These are phyloP conservation scores for Nylanderia fulva DNA, from an alignment of 1,140 invertebrate species.

Conservation along the genomic window DNA sequence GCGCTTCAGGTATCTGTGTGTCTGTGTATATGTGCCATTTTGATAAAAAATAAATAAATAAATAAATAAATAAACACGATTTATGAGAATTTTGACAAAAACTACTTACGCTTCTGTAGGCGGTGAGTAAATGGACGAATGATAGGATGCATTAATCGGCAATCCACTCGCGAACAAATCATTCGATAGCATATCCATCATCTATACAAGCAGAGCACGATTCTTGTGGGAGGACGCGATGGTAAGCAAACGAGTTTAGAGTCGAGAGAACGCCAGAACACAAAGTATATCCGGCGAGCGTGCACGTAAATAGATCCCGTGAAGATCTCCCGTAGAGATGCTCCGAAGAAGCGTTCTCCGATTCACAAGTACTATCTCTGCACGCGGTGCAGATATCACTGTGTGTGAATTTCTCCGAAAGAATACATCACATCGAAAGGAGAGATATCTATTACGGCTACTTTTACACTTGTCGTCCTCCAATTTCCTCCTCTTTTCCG, in stretches of 20 bases:
- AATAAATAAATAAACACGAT: background rate
- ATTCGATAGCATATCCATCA: constrained; percentile 80
- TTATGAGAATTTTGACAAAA: background rate
- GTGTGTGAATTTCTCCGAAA: too few relatives aligned
- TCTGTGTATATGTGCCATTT: background rate
- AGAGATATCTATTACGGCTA: background rate
- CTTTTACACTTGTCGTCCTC: background rate
- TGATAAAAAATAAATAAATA: background rate
- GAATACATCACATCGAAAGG: too few relatives aligned
- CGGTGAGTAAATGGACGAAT: constrained; percentile 84
- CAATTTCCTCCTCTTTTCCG: background rate
- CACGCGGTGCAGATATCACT: background rate
- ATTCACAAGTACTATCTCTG: constrained; percentile 7
- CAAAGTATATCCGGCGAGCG: background rate
- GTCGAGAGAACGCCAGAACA: background rate
- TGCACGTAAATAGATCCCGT: constrained; percentile 1
- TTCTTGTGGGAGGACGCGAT: constrained; percentile 36
- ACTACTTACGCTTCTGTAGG: constrained; percentile 85
- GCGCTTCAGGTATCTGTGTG: too few relatives aligned
- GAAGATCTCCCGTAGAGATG: background rate
- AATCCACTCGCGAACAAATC: constrained; percentile 72
- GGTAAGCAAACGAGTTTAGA: background rate
- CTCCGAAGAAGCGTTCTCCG: constrained; percentile 25
- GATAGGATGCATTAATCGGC: constrained; percentile 78
- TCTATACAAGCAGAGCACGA: constrained; percentile 41